phyloP scores from a whole-genome alignment of 2,797 vertebrate genomes.

The Intellagama lesueurii region DNA sequence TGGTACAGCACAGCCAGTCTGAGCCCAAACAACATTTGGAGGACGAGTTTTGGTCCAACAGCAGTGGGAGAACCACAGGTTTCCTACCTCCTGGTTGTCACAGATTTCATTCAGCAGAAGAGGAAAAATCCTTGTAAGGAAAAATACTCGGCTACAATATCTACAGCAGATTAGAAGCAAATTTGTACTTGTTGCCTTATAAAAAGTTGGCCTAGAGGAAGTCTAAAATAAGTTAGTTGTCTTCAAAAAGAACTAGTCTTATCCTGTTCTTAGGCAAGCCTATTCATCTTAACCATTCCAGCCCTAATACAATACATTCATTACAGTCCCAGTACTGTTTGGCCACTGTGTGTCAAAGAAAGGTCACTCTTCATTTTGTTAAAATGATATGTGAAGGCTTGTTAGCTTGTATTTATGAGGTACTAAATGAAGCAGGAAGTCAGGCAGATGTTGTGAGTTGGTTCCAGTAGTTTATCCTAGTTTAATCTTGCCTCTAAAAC shows the following conservation, averaged over 20 bases:
- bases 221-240: background rate
- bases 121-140: background rate
- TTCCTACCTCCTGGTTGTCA: background rate
- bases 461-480: constrained; percentile 55
- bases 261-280: background rate
- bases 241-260: background rate
- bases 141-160: background rate
- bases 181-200: background rate
- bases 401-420: constrained; percentile 52
- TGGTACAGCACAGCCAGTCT: background rate
- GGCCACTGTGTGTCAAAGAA: constrained; percentile 52
- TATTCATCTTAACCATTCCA: background rate
- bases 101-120: background rate
- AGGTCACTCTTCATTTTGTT: constrained; percentile 32
- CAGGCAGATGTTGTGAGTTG: constrained; percentile 47
- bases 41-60: background rate
- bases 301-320: background rate
- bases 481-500: constrained; percentile 49
- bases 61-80: background rate
- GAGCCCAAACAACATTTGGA: background rate
- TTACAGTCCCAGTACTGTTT: constrained; percentile 48
- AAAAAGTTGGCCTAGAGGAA: background rate
- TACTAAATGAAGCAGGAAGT: constrained; percentile 51
- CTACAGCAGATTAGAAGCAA: background rate
- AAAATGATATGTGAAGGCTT: constrained; percentile 50